Conservation (phyloP, 2,797 vertebrate species). For the Pseudotriccus pelzelni region DNA sequence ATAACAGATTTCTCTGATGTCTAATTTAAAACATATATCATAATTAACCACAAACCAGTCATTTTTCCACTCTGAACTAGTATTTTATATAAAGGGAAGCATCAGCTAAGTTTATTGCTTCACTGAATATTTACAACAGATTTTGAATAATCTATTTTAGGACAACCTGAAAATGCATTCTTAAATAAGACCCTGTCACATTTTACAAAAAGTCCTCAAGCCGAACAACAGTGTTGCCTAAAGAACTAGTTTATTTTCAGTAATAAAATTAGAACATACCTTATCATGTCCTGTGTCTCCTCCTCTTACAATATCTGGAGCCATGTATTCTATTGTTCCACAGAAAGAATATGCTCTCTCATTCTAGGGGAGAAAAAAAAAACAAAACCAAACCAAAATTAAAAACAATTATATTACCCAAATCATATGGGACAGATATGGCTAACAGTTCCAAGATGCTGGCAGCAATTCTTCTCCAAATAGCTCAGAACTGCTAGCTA, state of each 20-base stretch:
- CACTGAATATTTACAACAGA: neutral
- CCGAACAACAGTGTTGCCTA: neutral
- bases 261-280: slow-evolving; percentile 74
- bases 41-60: neutral
- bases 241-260: neutral
- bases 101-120: neutral
- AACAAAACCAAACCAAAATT: neutral
- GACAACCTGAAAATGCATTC: neutral
- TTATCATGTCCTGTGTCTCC: slow-evolving; percentile 96
- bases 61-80: neutral
- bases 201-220: neutral
- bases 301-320: slow-evolving; percentile 96
- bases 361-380: slow-evolving; percentile 72
- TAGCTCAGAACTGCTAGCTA: slow-evolving; percentile 55
- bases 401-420: neutral
- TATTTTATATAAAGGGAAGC: neutral
- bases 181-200: neutral
- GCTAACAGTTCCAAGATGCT: slow-evolving; percentile 40
- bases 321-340: slow-evolving; percentile 99
- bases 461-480: slow-evolving; percentile 59
- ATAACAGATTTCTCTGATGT: neutral
- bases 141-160: neutral
- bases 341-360: slow-evolving; percentile 97
- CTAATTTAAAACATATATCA: neutral
- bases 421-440: neutral